These are phyloP conservation scores for Andrena minutula DNA, from an alignment of 2,888 invertebrate genomes.

Conservation along the genomic window DNA sequence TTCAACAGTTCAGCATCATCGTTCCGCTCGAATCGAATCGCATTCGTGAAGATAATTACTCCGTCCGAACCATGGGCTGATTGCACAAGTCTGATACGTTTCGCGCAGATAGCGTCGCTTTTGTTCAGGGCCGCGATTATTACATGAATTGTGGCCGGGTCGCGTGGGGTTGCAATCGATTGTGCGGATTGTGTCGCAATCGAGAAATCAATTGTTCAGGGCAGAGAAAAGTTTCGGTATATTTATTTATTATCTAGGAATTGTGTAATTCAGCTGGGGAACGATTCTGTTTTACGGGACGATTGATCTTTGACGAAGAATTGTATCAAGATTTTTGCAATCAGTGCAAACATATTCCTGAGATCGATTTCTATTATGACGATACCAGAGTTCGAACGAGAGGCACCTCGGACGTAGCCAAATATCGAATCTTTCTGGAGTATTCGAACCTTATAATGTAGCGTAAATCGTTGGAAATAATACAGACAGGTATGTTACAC, in stretches of 20 bases:
- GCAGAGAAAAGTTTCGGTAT: no score
- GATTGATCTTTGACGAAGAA: background rate
- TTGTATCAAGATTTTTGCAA: background rate
- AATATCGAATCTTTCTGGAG: background rate
- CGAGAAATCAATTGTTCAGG: no score
- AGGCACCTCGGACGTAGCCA: background rate
- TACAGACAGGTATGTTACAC: background rate
- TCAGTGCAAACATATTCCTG: background rate
- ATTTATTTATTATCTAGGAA: background rate
- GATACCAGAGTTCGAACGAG: background rate
- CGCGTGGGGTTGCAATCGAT: no score
- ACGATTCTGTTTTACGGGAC: background rate
- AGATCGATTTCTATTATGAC: background rate
- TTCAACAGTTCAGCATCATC: background rate
- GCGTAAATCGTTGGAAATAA: background rate
- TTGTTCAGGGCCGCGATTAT: no score
- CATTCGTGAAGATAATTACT: background rate
- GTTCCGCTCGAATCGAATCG: background rate
- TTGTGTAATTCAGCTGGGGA: background rate
- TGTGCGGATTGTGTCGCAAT: no score
- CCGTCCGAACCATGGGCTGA: background rate
- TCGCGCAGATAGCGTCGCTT: no score
- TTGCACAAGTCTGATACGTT: background rate
- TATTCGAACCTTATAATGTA: slow-evolving; percentile 5
- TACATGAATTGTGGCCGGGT: no score